Base-by-base conservation (phyloP, 2,797 vertebrate species). In the Eutrigla gurnardus region DNA sequence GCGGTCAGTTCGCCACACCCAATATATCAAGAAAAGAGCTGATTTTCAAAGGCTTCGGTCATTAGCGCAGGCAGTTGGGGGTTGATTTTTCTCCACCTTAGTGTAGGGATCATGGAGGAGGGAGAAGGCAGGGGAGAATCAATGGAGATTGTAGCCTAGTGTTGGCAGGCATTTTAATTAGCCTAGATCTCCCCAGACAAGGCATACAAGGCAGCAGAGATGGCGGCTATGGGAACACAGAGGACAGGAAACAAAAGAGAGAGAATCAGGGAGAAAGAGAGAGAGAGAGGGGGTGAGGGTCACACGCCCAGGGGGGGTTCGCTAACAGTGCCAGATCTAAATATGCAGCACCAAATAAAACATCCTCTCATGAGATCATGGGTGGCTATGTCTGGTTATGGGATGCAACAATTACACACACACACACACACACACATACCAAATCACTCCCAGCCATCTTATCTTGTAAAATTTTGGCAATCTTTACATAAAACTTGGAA, bases 101-200 rank as follows among this genome's bases (percentile, higher is more conserved):
- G 74, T 81, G 79, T 54, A 39, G 55, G 61, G 76, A 82, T 81
- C 58, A 14, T 43, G 55, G 72, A 73, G 59, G 69, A 78, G 63
- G 54, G 70, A 70, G 74, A 78, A 63, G 70, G 59, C 62, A 63
- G 77, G 1, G 33, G 42, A 69, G 73, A 86, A 63, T 84, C 73
- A 77, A 74, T 81, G 59, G 77, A 82, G 52, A 65, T 39, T 76
- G 71, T 25, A 60, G 50, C 43, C 70, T 57, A 25, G 70, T 77
- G 83, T 70, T 86, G 77, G 78, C 75, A 84, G 80, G 82, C 81
- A 84, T 89, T 92, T 91, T 93, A 91, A 93, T 93, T 92, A 88
- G 84, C 84, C 75, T 63, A 65, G 67, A 86, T 88, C 80, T 67
- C 67, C 62, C 60, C 46, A 78, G 70, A 86, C 70, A 70, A 78